Evolutionary conservation across 2,888 invertebrate species (phyloP), one percentile per base, ranked within the genome.

Genomic region (Leptothorax acervorum): DNA sequence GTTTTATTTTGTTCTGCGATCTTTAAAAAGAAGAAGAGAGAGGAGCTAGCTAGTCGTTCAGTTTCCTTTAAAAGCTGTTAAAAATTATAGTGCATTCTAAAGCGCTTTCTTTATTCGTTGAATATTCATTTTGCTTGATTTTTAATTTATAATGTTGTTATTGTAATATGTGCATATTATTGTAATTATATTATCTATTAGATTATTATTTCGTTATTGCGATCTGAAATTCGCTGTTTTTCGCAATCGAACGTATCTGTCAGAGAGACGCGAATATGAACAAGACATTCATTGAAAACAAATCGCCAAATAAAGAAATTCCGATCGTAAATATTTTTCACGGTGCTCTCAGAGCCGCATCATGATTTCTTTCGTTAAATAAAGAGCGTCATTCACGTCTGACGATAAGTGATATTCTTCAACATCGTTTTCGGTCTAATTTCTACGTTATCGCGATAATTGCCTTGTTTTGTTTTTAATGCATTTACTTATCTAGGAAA

Each of bases 321-420:
- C 8, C 62, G 28, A 1, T 31, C 51, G 68, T 68, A 18, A 48
- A 65, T 63, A 85, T 87, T 71, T 78, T 57, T 84, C 63, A 65
- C 63, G 48, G 42, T 12, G 12, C 68, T 78, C 51, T 15, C 45
- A 53, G 65, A 84, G 65, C 45, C 35, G 11, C 42, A 1, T 28
- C 23, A 45, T 60, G 62, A 68, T 75, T 81, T 81, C 62, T 85
- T 78, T 85, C 81, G 2, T 45, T 12, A 65, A n/a, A 89, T 74
- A 86, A 90, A 86, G 88, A 88, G 53, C 35, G 15, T 74, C 78
- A 88, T 89, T 90, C 82, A 89, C 28, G 66, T 31, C 66, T 31
- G 35, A 65, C 23, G 63, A 79, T 68, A 57, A 76, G 8, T 79
- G 48, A 82, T 79, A 55, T 60, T 55, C 1, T 68, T 31, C 48